Evolutionary conservation across 2,113 vertebrate species (phyloP).

Genomic region (Tragelaphus buxtoni): DNA sequence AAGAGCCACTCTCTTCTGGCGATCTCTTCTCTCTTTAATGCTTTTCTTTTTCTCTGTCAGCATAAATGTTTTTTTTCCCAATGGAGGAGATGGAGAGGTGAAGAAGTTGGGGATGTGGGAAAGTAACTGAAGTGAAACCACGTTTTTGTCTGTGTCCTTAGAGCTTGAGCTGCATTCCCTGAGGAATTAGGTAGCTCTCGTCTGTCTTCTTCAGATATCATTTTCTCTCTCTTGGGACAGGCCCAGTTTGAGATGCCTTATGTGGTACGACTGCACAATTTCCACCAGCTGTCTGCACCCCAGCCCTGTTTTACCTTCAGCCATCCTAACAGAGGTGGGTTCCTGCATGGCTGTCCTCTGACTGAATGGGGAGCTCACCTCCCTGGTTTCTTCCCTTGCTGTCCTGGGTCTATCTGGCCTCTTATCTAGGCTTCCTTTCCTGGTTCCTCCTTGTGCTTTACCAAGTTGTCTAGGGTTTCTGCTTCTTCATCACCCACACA

Average conservation of each 20-base stretch:
- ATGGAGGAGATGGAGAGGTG: not conserved
- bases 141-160: not conserved
- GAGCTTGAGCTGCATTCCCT: not conserved
- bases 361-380: not conserved
- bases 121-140: not conserved
- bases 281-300: constrained; percentile 90
- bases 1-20: not conserved
- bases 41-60: not conserved
- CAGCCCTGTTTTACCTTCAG: constrained; percentile 91
- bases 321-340: constrained; percentile 88
- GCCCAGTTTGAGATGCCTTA: constrained; percentile 95
- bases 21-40: not conserved
- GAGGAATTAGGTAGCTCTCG: not conserved
- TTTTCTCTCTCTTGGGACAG: constrained; percentile 68
- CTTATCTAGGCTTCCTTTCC: not conserved
- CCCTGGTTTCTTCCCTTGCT: not conserved
- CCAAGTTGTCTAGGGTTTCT: not conserved
- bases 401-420: not conserved
- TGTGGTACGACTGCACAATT: constrained; percentile 94
- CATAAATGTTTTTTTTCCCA: not conserved
- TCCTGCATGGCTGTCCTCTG: not conserved
- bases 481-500: not conserved
- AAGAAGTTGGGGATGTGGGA: not conserved
- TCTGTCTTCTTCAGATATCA: constrained; percentile 14
- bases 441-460: not conserved